Percentiles rank a stretch among this genome's conserved stretches.
Evolutionary conservation across 2,888 invertebrate species (phyloP).

Genomic region (Heliconius cydno): DNA sequence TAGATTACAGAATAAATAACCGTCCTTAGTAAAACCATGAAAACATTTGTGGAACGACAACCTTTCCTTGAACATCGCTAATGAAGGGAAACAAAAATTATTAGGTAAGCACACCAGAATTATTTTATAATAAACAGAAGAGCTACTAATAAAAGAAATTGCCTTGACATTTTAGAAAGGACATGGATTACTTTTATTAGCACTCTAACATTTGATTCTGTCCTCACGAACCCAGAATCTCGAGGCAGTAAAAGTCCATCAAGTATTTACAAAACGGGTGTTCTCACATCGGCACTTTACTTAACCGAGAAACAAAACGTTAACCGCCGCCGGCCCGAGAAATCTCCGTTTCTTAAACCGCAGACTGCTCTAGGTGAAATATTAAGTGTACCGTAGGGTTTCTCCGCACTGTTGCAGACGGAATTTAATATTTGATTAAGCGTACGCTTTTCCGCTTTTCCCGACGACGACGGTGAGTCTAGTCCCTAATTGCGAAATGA

Average conservation of each 20-base stretch:
- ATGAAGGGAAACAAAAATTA: background rate
- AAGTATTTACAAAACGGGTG: slow-evolving; percentile 64
- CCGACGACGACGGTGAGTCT: slow-evolving; percentile 68
- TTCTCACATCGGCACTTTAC: slow-evolving; percentile 56
- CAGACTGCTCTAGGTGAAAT: slow-evolving; percentile 79
- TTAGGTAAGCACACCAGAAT: background rate
- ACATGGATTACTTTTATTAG: slow-evolving; percentile 2
- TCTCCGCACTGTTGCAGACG: slow-evolving; percentile 64
- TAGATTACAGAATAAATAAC: slow-evolving; percentile 41
- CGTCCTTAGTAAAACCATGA: slow-evolving; percentile 39
- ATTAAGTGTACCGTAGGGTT: slow-evolving; percentile 76
- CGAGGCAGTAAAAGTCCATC: slow-evolving; percentile 49
- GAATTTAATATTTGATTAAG: slow-evolving; percentile 76
- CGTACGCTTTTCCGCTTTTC: slow-evolving; percentile 51
- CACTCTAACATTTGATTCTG: slow-evolving; percentile 10
- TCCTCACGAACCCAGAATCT: slow-evolving; percentile 2
- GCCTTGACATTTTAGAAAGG: background rate
- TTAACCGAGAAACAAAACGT: slow-evolving; percentile 68
- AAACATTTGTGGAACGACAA: slow-evolving; percentile 32
- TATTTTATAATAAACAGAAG: background rate
- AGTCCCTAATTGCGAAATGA: slow-evolving; percentile 72
- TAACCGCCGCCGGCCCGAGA: slow-evolving; percentile 65
- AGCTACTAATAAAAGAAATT: background rate
- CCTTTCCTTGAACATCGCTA: slow-evolving; percentile 12
- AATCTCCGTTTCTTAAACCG: slow-evolving; percentile 71